Base-by-base conservation (phyloP, 2,797 vertebrate genomes). In the Lophius americanus region DNA sequence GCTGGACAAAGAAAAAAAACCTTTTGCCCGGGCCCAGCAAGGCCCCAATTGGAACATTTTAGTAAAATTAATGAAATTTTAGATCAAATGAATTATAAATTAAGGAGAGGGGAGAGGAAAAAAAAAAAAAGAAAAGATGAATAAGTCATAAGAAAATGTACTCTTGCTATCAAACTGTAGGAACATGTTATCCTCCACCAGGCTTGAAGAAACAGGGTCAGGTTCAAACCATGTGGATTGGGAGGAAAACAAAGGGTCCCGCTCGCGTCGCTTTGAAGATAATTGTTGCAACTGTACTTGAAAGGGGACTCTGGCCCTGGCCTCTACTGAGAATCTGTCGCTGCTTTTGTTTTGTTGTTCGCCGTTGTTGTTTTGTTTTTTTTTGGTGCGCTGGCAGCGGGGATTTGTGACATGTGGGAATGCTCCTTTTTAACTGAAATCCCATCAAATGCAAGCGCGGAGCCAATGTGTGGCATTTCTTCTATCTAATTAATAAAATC, bases 11-110 rank as follows among this genome's bases (percentile, higher is more conserved):
- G 90, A 90, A 84, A 88, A 85, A 85, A 82, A 84, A 85, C 44
- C 79, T 81, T 85, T 85, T 51, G 69, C 79, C 86, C 52, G 79
- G 75, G 86, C 88, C 86, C 87, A 88, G 85, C 90, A 87, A 90
- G 81, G 88, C 88, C 90, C 89, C 91, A 92, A 92, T 92, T 92
- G 93, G 89, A 94, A 92, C 92, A 94, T 94, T 95, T 94, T 94
- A 92, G 92, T 23, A 94, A 94, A 95, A 94, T 95, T 92, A 94
- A 95, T 95, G 92, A 94, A 93, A 93, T 93, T 93, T 94, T 93
- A 93, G 90, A 94, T 93, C 91, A 94, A 94, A 94, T 95, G 91
- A 94, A 95, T 95, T 92, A 94, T 94, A 92, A 93, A 94, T 93
- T 92, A 92, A 83, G 86, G 78, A 79, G 80, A 70, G 72, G 76